Evolutionary conservation across 2,113 vertebrate species (phyloP).

Genomic region (Hippolais icterina): DNA sequence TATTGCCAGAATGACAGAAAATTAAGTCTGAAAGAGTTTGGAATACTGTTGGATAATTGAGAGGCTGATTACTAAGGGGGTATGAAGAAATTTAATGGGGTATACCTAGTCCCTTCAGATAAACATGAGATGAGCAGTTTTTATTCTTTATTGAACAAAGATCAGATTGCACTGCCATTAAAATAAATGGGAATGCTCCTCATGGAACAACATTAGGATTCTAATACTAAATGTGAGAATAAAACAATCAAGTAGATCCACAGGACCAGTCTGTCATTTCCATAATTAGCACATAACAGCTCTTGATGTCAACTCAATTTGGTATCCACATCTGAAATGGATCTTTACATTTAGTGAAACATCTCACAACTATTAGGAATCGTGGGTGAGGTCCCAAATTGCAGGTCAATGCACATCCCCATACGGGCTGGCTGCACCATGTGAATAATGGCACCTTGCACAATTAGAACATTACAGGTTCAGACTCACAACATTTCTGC

Average conservation of each 20-base stretch:
- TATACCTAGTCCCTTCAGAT: not conserved
- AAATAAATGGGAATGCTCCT: not conserved
- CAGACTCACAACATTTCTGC: not conserved
- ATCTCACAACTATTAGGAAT: not conserved
- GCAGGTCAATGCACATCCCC: not conserved
- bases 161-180: not conserved
- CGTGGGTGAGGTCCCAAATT: fast-evolving
- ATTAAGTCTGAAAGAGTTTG: not conserved
- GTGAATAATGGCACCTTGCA: not conserved
- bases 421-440: fast-evolving
- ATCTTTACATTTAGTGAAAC: not conserved
- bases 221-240: not conserved
- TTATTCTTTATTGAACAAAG: not conserved
- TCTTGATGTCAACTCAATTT: not conserved
- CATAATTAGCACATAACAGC: not conserved
- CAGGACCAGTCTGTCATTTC: not conserved
- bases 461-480: not conserved
- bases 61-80: not conserved
- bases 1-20: not conserved
- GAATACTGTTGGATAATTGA: not conserved
- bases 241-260: not conserved
- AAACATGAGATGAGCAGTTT: not conserved
- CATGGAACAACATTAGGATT: not conserved
- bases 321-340: not conserved
- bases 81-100: not conserved